Evolutionary conservation across 2,888 invertebrate genomes (phyloP).

Genomic region (Hyppa rectilinea): DNA sequence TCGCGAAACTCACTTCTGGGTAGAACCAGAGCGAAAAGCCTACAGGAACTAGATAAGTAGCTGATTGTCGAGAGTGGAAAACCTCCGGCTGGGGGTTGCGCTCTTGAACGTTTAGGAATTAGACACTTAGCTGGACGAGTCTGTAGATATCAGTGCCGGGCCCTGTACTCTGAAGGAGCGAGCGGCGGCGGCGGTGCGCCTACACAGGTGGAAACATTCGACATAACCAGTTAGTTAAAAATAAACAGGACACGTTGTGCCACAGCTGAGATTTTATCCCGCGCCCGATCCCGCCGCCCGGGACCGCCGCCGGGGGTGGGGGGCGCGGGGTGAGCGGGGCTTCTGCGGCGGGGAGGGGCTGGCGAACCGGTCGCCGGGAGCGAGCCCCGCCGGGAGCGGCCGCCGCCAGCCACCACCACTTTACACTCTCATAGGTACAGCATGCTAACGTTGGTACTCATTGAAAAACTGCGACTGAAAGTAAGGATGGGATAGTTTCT

Average conservation of each 20-base stretch:
- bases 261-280: conserved; percentile 72
- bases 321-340: conserved; percentile 64
- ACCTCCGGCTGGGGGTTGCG: not conserved
- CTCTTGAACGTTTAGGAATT: not conserved
- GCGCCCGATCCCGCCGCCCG: conserved; percentile 31
- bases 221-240: conserved; percentile 83
- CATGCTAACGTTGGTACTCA: not conserved
- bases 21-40: not conserved
- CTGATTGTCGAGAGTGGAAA: not conserved
- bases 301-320: conserved; percentile 36
- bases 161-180: conserved; percentile 1
- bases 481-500: not conserved
- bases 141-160: not conserved
- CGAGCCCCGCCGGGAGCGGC: conserved; percentile 5
- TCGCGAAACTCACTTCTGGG: not conserved
- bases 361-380: conserved; percentile 67
- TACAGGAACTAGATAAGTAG: too few species aligned
- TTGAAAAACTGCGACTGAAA: not conserved
- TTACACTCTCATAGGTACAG: not conserved
- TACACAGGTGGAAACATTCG: conserved; percentile 68
- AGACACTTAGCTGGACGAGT: not conserved
- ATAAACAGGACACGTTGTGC: conserved; percentile 76
- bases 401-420: conserved; percentile 26
- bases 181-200: not conserved
- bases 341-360: conserved; percentile 29